phyloP scores from a whole-genome alignment of 2,113 vertebrate species.

The Otis tarda region DNA sequence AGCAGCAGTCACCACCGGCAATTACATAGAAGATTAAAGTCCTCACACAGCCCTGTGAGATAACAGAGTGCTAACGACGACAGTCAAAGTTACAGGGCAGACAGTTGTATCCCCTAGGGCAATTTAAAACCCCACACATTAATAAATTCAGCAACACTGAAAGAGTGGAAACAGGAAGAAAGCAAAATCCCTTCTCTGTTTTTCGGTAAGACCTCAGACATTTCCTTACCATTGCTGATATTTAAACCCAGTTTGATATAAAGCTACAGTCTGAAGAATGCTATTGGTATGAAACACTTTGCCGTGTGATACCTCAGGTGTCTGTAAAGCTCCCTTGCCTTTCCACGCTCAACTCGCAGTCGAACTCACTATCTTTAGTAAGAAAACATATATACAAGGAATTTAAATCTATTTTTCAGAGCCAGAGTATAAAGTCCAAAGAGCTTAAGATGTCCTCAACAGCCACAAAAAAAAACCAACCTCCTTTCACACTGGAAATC shows the following conservation, averaged over 20 bases:
- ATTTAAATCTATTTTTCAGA: not conserved
- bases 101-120: not conserved
- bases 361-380: not conserved
- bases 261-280: not conserved
- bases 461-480: not conserved
- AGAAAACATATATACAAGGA: not conserved
- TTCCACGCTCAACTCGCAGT: not conserved
- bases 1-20: not conserved
- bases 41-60: not conserved
- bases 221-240: not conserved
- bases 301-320: not conserved
- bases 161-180: not conserved
- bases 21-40: conserved; percentile 21
- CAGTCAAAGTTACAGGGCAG: not conserved
- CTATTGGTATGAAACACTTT: not conserved
- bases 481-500: not conserved
- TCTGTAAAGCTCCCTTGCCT: not conserved
- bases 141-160: not conserved
- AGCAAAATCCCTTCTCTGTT: not conserved
- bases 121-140: not conserved
- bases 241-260: not conserved
- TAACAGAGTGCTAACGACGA: not conserved
- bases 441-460: not conserved
- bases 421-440: not conserved
- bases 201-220: not conserved